These are phyloP conservation scores for Lacanobia wlatinum DNA, from an alignment of 2,888 invertebrate genomes.

Conservation along the genomic window DNA sequence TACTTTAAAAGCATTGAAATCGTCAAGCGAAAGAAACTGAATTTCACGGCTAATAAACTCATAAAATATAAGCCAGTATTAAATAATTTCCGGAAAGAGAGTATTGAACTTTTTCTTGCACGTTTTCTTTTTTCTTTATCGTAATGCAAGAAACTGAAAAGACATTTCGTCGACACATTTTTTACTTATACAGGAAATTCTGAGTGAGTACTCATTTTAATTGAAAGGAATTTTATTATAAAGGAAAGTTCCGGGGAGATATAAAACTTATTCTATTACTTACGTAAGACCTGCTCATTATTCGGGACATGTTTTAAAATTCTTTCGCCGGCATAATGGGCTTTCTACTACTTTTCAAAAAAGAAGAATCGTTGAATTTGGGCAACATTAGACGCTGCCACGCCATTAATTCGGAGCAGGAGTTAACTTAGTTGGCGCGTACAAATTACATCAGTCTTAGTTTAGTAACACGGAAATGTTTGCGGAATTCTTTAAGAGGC, in stretches of 20 bases:
- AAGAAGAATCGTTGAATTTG: slow-evolving; percentile 71
- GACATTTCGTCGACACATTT: slow-evolving; percentile 31
- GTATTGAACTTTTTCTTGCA: slow-evolving; percentile 7
- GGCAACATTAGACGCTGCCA: slow-evolving; percentile 74
- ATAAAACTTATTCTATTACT: slow-evolving; percentile 70
- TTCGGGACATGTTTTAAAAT: slow-evolving; percentile 70
- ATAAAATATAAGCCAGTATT: slow-evolving; percentile 55
- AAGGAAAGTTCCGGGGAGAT: slow-evolving; percentile 42
- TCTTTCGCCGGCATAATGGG: slow-evolving; percentile 60
- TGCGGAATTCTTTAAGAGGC: slow-evolving; percentile 77
- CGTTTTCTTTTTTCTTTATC: slow-evolving; percentile 24
- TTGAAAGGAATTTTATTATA: slow-evolving; percentile 46
- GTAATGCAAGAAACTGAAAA: slow-evolving; percentile 12
- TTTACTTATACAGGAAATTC: slow-evolving; percentile 15
- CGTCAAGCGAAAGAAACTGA: slow-evolving; percentile 52
- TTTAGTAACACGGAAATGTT: slow-evolving; percentile 79
- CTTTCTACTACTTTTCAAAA: slow-evolving; percentile 69
- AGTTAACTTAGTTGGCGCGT: slow-evolving; percentile 78
- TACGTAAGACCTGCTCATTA: slow-evolving; percentile 69
- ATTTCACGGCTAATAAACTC: slow-evolving; percentile 56
- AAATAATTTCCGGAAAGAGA: slow-evolving; percentile 46
- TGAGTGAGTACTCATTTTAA: slow-evolving; percentile 32
- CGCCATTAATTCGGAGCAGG: slow-evolving; percentile 81
- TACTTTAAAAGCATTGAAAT: slow-evolving; percentile 65
- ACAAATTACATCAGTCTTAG: slow-evolving; percentile 85